Evolutionary conservation across 1,140 invertebrate genomes (phyloP), one percentile per base, ranked within the genome.

Genomic region (Nymphalis io): DNA sequence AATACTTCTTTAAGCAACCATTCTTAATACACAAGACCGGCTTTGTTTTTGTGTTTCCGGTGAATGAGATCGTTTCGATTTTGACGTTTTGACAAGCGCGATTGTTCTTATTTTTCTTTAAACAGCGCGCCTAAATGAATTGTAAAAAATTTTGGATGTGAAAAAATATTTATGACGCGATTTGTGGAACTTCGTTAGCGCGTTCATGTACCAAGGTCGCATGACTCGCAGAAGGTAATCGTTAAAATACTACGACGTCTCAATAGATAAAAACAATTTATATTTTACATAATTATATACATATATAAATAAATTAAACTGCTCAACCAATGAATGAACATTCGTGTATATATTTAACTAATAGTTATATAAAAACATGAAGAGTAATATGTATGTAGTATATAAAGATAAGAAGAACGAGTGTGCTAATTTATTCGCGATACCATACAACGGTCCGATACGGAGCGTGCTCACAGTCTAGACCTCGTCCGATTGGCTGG

Each of bases 361-460:
- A 20, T 15, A 48, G 33, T 63, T 27, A 46, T 63, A 60, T 53
- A 51, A 48, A 38, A 13, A 59, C 5, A 68, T 42, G 58, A 60
- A 16, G 15, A 59, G 46, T 12, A 40, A 53, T 18, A 27, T 44
- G 18, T 61, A 33, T 53, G 20, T 42, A 60, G 59, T 74, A 72
- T 55, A 74, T 74, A 73, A 33, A 79, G 71, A 69, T 79, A 76
- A 77, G 44, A 69, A 63, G 59, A 65, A 55, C 69, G 69, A 62
- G 74, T 79, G 76, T 73, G 85, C 80, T 78, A 89, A 89, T 87
- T 74, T 88, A 88, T 90, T 89, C 85, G 85, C 87, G 76, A 87
- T 73, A 80, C 72, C 73, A 70, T 72, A 76, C 58, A 72, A 67
- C 63, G 68, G 74, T 75, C 53, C 72, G 70, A 68, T 70, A 79